A percentile compares a stretch with the other conserved stretches of the same genome.
These are phyloP conservation scores for Tryphoninae sp. DNA, from an alignment of 2,888 invertebrate species.

Conservation along the genomic window DNA sequence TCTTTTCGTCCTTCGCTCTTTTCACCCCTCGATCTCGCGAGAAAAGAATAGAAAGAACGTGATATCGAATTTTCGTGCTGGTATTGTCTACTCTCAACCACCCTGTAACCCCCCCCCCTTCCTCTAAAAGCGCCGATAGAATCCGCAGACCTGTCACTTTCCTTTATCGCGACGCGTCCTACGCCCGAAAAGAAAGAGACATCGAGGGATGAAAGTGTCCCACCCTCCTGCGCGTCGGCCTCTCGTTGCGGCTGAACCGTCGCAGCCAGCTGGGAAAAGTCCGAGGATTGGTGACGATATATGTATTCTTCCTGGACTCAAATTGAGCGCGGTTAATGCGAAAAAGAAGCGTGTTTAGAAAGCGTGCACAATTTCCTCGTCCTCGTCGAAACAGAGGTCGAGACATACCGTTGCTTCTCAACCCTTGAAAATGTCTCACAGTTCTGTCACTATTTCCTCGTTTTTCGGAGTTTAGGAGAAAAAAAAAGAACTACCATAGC, in stretches of 20 bases:
- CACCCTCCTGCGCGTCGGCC: neutral
- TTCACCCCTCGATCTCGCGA: neutral
- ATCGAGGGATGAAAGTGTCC: neutral
- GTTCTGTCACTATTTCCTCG: conserved; percentile 55
- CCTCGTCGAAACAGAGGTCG: conserved; percentile 43
- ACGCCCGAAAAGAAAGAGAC: conserved; percentile 22
- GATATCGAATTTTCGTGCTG: conserved; percentile 42
- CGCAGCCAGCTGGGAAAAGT: neutral
- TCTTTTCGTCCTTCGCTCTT: neutral
- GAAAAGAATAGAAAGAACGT: conserved; percentile 48
- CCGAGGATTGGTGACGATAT: neutral
- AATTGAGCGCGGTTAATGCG: conserved; percentile 72
- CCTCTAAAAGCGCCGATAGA: conserved; percentile 32
- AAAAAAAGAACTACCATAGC: conserved; percentile 47
- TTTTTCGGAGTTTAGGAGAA: conserved; percentile 56
- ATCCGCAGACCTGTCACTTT: conserved; percentile 64
- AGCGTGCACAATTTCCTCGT: conserved; percentile 27
- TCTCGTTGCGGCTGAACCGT: conserved; percentile 21
- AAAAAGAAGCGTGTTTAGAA: conserved; percentile 67
- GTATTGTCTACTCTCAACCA: conserved; percentile 30
- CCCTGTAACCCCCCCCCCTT: neutral
- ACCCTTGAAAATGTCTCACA: conserved; percentile 29
- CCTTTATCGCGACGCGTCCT: conserved; percentile 29
- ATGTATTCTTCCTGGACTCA: conserved; percentile 40
- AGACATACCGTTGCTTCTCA: conserved; percentile 20